Evolutionary conservation across 2,113 vertebrate genomes (phyloP), one percentile per base, ranked within the genome.

Genomic region (Amphiprion ocellaris): DNA sequence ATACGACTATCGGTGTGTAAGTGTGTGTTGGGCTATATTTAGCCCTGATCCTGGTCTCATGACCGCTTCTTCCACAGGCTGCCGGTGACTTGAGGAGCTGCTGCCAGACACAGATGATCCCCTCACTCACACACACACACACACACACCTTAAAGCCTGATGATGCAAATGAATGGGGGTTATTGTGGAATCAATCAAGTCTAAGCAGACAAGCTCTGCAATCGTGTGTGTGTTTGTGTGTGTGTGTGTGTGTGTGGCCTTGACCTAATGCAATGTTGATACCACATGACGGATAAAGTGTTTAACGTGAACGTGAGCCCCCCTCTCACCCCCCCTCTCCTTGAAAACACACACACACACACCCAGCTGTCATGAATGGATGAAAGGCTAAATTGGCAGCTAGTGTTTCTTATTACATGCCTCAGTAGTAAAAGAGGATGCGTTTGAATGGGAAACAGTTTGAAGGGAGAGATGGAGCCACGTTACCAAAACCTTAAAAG

Each of bases 61-160:
- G 93, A 93, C 90, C 84, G 81, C 67, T 86, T 88, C 90, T 90
- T 91, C 89, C 86, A 92, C 87, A 90, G 87, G 88, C 90, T 91
- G 89, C 88, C 68, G 73, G 82, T 87, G 93, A 94, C 81, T 85
- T 82, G 71, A 82, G 85, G 82, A 83, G 81, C 82, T 15, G 62
- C 83, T 87, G 85, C 76, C 87, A 88, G 82, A 90, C 74, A 65
- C 89, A 92, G 83, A 90, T 86, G 92, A 91, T 77, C 47, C 71
- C 41, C 19, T 67, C 61, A 56, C 52, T 53, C 52, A 46, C 56
- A 46, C 61, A 76, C 26, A 41, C 63, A 65, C 68, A 73, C 49
- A 33, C 56, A 49, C 15, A 30, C 53, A 5, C 10, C 14, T 52
- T 26, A 52, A 41, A 46, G 58, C 62, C 61, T 28, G 54, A 70